These are phyloP conservation scores for Sinocyclocheilus anshuiensis DNA, from an alignment of 2,113 vertebrate genomes.

Conservation along the genomic window DNA sequence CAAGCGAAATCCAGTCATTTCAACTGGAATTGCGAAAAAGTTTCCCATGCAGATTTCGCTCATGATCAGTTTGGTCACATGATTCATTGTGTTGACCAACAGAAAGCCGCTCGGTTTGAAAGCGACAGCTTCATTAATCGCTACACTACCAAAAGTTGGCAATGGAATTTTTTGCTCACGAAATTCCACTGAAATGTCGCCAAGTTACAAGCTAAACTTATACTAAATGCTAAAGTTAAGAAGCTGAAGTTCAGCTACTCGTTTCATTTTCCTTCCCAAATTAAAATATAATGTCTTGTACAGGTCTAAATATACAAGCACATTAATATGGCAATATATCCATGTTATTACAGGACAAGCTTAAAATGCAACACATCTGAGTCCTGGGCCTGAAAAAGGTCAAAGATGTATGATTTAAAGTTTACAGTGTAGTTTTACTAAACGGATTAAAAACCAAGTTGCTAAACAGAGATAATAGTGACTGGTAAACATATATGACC, in stretches of 20 bases:
- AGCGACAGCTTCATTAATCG: background rate
- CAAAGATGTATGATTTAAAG: background rate
- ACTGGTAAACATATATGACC: conserved; percentile 61
- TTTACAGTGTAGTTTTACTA: background rate
- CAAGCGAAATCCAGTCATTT: background rate
- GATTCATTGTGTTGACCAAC: background rate
- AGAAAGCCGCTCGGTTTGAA: background rate
- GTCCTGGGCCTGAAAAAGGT: background rate
- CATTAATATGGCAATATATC: background rate
- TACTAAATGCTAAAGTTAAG: background rate
- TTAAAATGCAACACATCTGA: background rate
- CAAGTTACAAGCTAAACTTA: background rate
- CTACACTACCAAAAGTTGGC: background rate
- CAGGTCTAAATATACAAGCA: background rate
- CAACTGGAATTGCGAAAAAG: background rate
- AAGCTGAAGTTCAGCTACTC: background rate
- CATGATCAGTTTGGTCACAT: background rate
- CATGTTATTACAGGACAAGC: background rate
- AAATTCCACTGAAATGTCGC: background rate
- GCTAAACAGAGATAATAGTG: background rate
- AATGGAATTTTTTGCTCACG: background rate
- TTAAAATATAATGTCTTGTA: background rate
- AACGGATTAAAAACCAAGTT: background rate
- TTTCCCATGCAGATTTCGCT: background rate
- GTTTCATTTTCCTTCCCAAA: background rate